Base-by-base conservation (phyloP, 2,888 invertebrate genomes). In the Plutella xylostella region DNA sequence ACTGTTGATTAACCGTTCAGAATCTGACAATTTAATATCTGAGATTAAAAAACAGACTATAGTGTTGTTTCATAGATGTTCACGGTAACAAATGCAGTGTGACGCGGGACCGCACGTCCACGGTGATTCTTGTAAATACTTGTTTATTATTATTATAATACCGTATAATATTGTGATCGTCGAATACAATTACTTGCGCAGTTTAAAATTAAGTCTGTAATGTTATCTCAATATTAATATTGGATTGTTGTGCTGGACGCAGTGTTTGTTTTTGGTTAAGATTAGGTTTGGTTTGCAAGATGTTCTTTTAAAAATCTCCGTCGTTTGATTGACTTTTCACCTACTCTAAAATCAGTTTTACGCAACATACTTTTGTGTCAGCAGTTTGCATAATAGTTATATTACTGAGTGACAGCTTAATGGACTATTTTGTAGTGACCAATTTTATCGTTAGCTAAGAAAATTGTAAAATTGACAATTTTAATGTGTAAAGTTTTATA, bases 401-500 rank as follows among this genome's bases (percentile, higher is more conserved):
- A 62, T 68, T 30, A 68, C 63, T 63, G 70, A 74, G 72, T 75
- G 72, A 72, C 75, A 72, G 80, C 80, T 82, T 80, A 64, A 68
- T 71, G 72, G 66, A 80, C 75, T 80, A 80, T 77, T 80, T 82
- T 78, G 82, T 82, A 83, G 82, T 77, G 80, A 83, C 82, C 82
- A 83, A 83, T 80, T 82, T 78, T 80, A 77, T 72, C 65, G 69
- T 70, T 78, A 78, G 74, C 63, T 68, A 74, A 66, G 58, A 64
- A 67, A 72, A 68, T 66, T 77, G 79, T 82, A 80, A 80, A 80
- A 77, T 79, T 79, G 79, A 80, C 78, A 79, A 82, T 80, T 82
- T 79, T 78, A 80, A 82, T 79, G 83, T 82, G 45, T 48, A 48
- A 80, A 82, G 77, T 82, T 82, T 83, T 83, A 79, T 83, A 80